Percentiles rank a stretch among this genome's conserved stretches.
phyloP scores from a whole-genome alignment of 2,113 vertebrate species.

The Sinocyclocheilus grahami region DNA sequence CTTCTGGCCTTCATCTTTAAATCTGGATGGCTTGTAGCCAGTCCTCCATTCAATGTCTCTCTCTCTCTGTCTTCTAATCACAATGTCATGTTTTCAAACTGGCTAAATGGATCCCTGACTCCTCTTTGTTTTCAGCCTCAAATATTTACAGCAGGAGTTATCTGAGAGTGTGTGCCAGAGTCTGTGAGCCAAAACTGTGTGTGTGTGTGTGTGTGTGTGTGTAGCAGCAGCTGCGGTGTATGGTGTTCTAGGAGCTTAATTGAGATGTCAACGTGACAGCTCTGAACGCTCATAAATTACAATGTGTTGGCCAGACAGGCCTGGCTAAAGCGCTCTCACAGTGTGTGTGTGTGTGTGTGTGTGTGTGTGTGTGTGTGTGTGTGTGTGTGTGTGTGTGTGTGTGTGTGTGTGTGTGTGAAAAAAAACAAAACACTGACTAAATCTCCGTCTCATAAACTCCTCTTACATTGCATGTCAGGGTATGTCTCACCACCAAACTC shows the following conservation, averaged over 20 bases:
- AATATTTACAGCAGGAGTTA: constrained; percentile 77
- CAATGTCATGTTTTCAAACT: constrained; percentile 73
- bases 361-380: constrained; percentile 46
- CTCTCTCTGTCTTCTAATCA: constrained; percentile 64
- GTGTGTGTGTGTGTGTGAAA: neutral
- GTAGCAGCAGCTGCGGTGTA: constrained; percentile 26
- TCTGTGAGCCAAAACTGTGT: constrained; percentile 59
- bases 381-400: no score
- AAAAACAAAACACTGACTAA: constrained; percentile 1
- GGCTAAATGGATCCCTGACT: constrained; percentile 71
- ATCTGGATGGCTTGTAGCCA: constrained; percentile 25
- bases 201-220: constrained; percentile 48
- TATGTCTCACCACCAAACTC: constrained; percentile 20
- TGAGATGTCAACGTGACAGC: constrained; percentile 78
- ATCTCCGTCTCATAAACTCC: neutral
- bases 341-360: constrained; percentile 47
- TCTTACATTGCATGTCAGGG: neutral
- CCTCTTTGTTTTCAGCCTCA: constrained; percentile 76
- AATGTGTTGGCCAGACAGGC: constrained; percentile 73
- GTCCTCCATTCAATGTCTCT: neutral
- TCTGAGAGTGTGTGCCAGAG: constrained; percentile 62
- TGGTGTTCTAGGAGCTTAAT: constrained; percentile 68
- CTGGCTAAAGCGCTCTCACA: constrained; percentile 52
- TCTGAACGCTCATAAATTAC: constrained; percentile 75
- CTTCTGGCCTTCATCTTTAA: neutral